Evolutionary conservation across 2,888 invertebrate genomes (phyloP).

Genomic region (Chaitophorus viminalis): DNA sequence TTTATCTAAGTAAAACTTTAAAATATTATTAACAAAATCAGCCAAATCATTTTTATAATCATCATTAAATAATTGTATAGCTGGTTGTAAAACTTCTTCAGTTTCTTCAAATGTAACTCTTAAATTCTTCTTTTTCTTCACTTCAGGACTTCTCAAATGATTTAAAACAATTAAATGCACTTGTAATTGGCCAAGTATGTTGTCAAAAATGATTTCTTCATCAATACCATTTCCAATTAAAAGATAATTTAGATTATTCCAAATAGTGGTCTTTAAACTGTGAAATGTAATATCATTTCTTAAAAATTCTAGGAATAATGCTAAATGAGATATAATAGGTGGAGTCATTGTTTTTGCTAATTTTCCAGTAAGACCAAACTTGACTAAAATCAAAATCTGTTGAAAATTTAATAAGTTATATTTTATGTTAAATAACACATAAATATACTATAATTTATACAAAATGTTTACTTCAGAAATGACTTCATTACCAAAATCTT

Average conservation of each 20-base stretch:
- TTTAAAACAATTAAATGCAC: constrained; percentile 54
- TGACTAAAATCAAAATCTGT: constrained; percentile 41
- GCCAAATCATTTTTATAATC: constrained; percentile 45
- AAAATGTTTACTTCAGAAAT: constrained; percentile 29
- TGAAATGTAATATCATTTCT: constrained; percentile 17
- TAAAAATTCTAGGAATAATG: constrained; percentile 43
- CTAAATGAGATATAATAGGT: constrained; percentile 52
- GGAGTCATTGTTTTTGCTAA: constrained; percentile 58
- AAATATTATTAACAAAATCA: constrained; percentile 39
- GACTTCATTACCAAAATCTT: constrained; percentile 11
- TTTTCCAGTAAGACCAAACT: constrained; percentile 52
- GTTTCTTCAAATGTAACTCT: constrained; percentile 57
- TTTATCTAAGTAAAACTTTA: constrained; percentile 52
- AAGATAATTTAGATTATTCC: constrained; percentile 38
- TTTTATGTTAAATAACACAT: too few species aligned
- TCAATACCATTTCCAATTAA: constrained; percentile 34
- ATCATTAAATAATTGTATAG: constrained; percentile 17
- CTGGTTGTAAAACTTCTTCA: background rate
- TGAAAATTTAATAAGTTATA: background rate
- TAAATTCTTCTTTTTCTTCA: constrained; percentile 44
- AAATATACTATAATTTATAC: background rate
- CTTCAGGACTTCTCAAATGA: constrained; percentile 48
- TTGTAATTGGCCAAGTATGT: constrained; percentile 21
- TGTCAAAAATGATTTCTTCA: constrained; percentile 53
- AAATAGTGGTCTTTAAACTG: constrained; percentile 23